Base-by-base conservation (phyloP, 1,140 invertebrate genomes). In the Eriosoma lanigerum region DNA sequence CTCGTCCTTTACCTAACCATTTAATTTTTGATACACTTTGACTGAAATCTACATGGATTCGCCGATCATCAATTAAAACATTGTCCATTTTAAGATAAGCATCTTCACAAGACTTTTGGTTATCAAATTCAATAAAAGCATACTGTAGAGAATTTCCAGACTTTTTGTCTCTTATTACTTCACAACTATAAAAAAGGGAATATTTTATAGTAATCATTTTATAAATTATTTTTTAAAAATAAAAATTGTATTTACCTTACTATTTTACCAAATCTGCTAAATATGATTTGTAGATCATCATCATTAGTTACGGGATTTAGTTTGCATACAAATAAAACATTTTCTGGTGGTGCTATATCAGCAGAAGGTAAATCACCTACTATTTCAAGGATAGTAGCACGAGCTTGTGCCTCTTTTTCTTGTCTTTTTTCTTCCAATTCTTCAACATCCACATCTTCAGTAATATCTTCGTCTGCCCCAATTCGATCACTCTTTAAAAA, bases 71-170 rank as follows among this genome's bases (percentile, higher is more conserved):
- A 84, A 99, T 99, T 0, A 99, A 87, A 0, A 99, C 97, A 88
- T 99, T 99, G 84, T 99, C 97, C 98, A 99, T 99, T 89, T 99
- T 99, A 84, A 99, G 98, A 87, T 96, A 99, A 4, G 98, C 98
- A 83, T 95, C 93, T 88, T 99, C 98, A 88, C 98, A 99, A 13
- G 96, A 91, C 85, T 98, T 92, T 83, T 93, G 91, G 82, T 97
- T 92, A 82, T 94, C 94, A 89, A 99, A 99, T 86, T 99, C 98
- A 83, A 99, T 95, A 85, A 99, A 99, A 4, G 97, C 98, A 87
- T 99, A 99, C 84, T 99, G 98, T 70, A 99, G 87, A 0, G 97
- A 99, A 85, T 98, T 96, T 12, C 93, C 93, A 3, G 94, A 93
- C 84, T 95, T 94, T 81, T 93, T 91, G 86, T 99, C 97, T 85